Base-by-base conservation (phyloP, 2,113 vertebrate genomes). In the Nerophis ophidion region DNA sequence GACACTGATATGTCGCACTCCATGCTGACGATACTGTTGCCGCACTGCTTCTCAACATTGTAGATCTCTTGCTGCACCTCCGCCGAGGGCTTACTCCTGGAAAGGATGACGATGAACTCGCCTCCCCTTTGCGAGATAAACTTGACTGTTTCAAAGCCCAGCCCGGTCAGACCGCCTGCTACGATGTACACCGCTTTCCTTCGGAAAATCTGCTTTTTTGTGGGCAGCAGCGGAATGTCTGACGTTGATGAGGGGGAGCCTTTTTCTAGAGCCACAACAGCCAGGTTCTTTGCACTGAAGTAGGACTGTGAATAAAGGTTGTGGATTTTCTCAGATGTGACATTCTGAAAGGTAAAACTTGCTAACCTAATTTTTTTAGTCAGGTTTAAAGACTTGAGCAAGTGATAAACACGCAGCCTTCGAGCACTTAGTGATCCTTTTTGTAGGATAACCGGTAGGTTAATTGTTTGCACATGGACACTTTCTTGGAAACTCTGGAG, bases 81-180 rank as follows among this genome's bases (percentile, higher is more conserved):
- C 19, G 56, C 7, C 8, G 69, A 82, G 17, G 90, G 90, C 5
- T 53, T 75, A 55, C 77, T 89, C 60, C 91, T 85, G 58, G 92
- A 95, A 10, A 94, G 75, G 63, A 93, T 88, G 4, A 87, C 89
- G 68, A 94, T 63, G 7, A 67, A 63, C 0, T 80, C 82, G 8
- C 92, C 92, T 13, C 92, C 92, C 19, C 88, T 90, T 60, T 88
- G 50, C 0, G 87, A 90, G 74, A 95, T 92, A 74, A 93, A 96
- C 76, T 87, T 93, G 62, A 95, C 91, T 0, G 93, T 95, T 87
- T 95, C 92, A 81, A 93, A 91, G 44, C 93, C 92, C 72, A 96
- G 83, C 1, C 92, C 92, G 48, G 92, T 91, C 10, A 94, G 89
- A 4, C 92, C 93, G 16, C 92, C 93, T 0, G 75, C 76, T 17